Evolutionary conservation across 2,888 invertebrate genomes (phyloP).

Genomic region (Eucriotettix oculatus): DNA sequence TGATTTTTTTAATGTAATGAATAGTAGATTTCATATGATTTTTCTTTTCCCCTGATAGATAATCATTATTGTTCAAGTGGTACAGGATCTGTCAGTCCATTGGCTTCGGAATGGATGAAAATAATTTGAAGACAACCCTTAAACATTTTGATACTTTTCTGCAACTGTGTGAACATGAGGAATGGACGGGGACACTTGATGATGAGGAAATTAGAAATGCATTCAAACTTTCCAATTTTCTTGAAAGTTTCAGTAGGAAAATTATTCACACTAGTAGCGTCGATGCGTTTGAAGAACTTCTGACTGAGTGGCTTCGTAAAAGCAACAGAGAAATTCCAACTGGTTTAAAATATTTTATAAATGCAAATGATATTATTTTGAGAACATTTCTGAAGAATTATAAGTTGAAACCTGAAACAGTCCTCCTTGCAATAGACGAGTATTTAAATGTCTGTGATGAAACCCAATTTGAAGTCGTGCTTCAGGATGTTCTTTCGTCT

Average conservation of each 20-base stretch:
- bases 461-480: slow-evolving; percentile 25
- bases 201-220: slow-evolving; percentile 32
- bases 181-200: slow-evolving; percentile 30
- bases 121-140: neutral
- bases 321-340: slow-evolving; percentile 18
- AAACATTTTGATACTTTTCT: slow-evolving; percentile 28
- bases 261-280: slow-evolving; percentile 25
- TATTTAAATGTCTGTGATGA: slow-evolving; percentile 26
- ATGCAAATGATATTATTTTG: slow-evolving; percentile 30
- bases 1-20: no score
- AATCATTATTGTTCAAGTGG: no score
- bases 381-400: slow-evolving; percentile 25
- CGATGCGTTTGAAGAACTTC: slow-evolving; percentile 26
- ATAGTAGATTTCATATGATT: no score
- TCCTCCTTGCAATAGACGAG: slow-evolving; percentile 28
- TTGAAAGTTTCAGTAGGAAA: slow-evolving; percentile 34
- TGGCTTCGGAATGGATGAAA: neutral
- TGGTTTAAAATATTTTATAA: slow-evolving; percentile 21
- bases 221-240: slow-evolving; percentile 33
- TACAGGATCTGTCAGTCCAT: no score
- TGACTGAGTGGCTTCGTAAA: slow-evolving; percentile 26
- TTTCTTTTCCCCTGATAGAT: no score
- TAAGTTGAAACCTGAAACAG: slow-evolving; percentile 19
- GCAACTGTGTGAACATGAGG: slow-evolving; percentile 29
- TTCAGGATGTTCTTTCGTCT: slow-evolving; percentile 18